phyloP scores from a whole-genome alignment of 2,113 vertebrate species.

The Spilogale gracilis region DNA sequence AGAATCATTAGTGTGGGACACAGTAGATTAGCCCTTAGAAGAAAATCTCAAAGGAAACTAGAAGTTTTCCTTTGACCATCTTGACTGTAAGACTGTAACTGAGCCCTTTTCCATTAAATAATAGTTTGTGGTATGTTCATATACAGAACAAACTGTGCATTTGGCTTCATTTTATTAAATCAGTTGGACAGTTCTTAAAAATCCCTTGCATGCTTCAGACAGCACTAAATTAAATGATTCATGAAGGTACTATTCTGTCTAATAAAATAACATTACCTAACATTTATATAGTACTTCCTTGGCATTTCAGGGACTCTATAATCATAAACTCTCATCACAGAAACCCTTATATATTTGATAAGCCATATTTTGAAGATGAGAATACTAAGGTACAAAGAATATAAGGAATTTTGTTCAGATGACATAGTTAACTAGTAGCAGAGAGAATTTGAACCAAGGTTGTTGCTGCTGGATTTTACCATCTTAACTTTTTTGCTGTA shows the following conservation, averaged over 20 bases:
- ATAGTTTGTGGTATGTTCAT: neutral
- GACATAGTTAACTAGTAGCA: neutral
- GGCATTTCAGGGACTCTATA: neutral
- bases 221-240: neutral
- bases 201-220: neutral
- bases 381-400: neutral
- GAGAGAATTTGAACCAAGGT: neutral
- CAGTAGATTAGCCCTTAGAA: neutral
- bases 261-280: neutral
- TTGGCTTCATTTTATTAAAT: neutral
- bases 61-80: neutral
- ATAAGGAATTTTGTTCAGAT: neutral
- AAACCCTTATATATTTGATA: neutral
- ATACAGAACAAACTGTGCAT: neutral
- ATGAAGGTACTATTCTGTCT: neutral
- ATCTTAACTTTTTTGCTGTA: fast-evolving
- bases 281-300: neutral
- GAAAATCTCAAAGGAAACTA: neutral
- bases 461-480: neutral
- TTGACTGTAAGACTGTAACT: neutral
- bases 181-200: neutral
- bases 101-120: neutral
- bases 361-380: neutral
- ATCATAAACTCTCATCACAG: neutral
- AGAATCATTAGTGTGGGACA: no score